phyloP scores from a whole-genome alignment of 2,797 vertebrate genomes.

The Otus scops region DNA sequence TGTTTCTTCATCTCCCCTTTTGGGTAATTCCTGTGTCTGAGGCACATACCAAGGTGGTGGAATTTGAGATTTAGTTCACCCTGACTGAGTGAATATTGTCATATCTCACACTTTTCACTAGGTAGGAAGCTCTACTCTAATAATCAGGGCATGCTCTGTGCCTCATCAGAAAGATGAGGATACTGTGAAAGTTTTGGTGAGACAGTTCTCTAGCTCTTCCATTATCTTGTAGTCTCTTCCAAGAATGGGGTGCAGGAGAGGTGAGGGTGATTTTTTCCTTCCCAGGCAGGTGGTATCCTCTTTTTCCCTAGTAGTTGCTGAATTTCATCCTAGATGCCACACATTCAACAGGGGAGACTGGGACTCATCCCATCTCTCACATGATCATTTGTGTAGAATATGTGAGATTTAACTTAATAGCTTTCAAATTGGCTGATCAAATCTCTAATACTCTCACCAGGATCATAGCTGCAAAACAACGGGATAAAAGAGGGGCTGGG shows the following conservation, averaged over 20 bases:
- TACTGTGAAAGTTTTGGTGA: neutral
- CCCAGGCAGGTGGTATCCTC: neutral
- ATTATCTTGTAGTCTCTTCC: neutral
- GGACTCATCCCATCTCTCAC: neutral
- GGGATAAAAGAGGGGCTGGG: neutral
- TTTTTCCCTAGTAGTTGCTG: neutral
- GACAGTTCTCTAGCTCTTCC: neutral
- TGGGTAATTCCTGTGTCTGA: neutral
- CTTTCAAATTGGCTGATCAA: neutral
- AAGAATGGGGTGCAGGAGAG: neutral
- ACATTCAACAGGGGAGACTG: neutral
- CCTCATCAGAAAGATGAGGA: neutral
- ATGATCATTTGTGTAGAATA: neutral
- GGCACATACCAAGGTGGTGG: neutral
- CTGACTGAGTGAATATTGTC: neutral
- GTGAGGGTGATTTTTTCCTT: neutral
- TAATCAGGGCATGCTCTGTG: rapidly evolving
- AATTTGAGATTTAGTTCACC: neutral
- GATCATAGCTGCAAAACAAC: neutral
- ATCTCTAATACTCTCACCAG: neutral
- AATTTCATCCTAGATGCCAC: neutral
- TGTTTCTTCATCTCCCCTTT: neutral
- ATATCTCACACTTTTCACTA: neutral
- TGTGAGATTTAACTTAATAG: neutral
- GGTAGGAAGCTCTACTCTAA: neutral